phyloP scores from a whole-genome alignment of 2,888 invertebrate genomes.

The Pandemis heparana region DNA sequence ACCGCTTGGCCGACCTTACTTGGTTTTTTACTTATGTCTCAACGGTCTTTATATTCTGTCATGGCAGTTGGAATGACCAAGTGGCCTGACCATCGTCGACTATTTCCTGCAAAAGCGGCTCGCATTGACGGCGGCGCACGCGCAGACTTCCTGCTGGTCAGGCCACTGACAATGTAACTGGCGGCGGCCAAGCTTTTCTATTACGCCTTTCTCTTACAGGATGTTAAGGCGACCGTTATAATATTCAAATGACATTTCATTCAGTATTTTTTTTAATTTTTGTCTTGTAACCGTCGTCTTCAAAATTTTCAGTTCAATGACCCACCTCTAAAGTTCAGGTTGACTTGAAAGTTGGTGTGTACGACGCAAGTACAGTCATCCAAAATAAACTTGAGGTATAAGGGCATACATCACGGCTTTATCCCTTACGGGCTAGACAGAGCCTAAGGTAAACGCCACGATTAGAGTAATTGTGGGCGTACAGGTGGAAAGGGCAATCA shows the following conservation, averaged over 20 bases:
- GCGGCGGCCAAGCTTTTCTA: conserved; percentile 35
- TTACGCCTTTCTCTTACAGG: conserved; percentile 30
- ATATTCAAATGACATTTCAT: not conserved
- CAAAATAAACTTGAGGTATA: too few species aligned
- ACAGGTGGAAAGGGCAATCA: too few species aligned
- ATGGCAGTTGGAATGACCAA: not conserved
- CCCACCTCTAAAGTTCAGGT: too few species aligned
- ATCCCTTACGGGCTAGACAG: too few species aligned
- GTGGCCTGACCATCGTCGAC: not conserved
- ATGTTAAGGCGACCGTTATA: not conserved
- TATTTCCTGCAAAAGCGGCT: conserved; percentile 55
- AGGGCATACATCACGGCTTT: too few species aligned
- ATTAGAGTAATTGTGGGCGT: too few species aligned
- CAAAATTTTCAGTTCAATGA: too few species aligned
- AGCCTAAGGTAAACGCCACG: too few species aligned
- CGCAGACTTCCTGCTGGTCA: conserved; percentile 54
- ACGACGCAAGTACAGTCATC: too few species aligned
- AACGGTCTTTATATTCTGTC: not conserved
- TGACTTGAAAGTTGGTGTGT: too few species aligned
- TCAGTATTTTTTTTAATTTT: not conserved
- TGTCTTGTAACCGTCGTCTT: not conserved
- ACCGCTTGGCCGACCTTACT: too few species aligned
- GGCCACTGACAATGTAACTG: conserved; percentile 18
- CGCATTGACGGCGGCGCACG: conserved; percentile 54
- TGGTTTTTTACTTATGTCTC: too few species aligned